A percentile compares a stretch with the other conserved stretches of the same genome.
Evolutionary conservation across 2,113 vertebrate species (phyloP).

Genomic region (Ailurus styani): DNA sequence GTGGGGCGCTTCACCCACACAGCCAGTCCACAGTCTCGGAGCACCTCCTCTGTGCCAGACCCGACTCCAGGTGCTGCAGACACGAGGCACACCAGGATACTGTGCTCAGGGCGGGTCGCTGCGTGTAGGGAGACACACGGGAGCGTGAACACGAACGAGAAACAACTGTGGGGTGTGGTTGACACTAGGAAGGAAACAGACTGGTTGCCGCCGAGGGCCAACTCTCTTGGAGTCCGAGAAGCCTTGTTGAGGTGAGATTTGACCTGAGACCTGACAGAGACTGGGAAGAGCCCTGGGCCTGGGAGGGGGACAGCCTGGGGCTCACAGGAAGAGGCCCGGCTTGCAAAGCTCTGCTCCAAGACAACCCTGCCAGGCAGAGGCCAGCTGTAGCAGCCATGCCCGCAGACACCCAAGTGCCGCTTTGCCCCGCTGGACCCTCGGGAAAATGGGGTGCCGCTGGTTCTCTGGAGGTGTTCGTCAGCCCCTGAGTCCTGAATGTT

Average conservation of each 20-base stretch:
- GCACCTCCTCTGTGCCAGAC: not conserved
- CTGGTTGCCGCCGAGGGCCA: accelerated
- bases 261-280: not conserved
- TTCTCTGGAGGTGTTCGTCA: not conserved
- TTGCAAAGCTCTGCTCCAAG: not conserved
- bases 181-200: not conserved
- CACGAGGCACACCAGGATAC: not conserved
- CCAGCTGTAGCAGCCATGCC: not conserved
- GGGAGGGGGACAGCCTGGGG: not conserved
- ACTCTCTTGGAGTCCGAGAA: not conserved
- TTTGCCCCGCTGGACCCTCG: not conserved
- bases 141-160: not conserved
- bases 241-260: not conserved
- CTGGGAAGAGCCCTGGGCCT: not conserved
- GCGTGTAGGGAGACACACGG: not conserved
- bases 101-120: not conserved
- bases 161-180: not conserved
- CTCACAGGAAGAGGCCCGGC: not conserved
- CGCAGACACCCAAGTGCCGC: not conserved
- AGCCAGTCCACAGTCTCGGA: not conserved
- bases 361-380: not conserved
- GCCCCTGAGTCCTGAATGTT: not conserved
- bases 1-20: not conserved
- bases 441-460: not conserved
- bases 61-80: not conserved